Evolutionary conservation across 2,797 vertebrate species (phyloP).

Genomic region (Oreortyx pictus): DNA sequence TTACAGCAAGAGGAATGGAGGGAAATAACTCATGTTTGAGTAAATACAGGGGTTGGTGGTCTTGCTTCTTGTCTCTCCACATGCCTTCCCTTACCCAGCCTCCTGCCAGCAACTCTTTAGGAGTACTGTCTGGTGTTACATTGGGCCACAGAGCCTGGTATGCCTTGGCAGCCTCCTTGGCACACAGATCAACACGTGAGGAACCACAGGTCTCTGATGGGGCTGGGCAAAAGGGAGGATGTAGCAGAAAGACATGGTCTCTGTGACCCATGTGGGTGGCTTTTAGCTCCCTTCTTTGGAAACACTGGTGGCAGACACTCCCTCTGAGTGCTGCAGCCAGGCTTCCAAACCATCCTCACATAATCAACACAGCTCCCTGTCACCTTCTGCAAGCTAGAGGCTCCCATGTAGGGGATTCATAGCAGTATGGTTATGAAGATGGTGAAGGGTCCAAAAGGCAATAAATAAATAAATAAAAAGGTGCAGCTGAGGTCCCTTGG

Average conservation of each 20-base stretch:
- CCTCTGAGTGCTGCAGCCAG: neutral
- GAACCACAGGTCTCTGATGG: neutral
- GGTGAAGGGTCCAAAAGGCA: neutral
- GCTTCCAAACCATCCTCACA: conserved; percentile 25
- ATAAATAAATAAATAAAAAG: neutral
- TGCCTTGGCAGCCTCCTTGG: neutral
- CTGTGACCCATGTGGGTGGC: conserved; percentile 63
- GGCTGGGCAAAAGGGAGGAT: neutral
- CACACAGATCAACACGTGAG: neutral
- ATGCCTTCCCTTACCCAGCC: too few relatives aligned
- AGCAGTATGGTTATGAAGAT: neutral
- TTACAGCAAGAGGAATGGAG: neutral
- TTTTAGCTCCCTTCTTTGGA: conserved; percentile 68
- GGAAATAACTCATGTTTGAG: neutral
- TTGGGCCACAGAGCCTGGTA: fast-evolving
- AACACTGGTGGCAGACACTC: conserved; percentile 38
- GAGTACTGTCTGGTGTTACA: neutral
- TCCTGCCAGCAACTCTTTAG: neutral
- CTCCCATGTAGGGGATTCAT: fast-evolving
- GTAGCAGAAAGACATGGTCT: conserved; percentile 34
- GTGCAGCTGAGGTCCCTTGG: neutral
- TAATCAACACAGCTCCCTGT: neutral
- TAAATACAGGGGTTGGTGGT: neutral
- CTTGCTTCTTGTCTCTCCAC: too few relatives aligned
- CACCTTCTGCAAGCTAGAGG: neutral